Evolutionary conservation across 1,140 invertebrate species (phyloP), one percentile per base, ranked within the genome.

Genomic region (Pseudomyrmex concolor): DNA sequence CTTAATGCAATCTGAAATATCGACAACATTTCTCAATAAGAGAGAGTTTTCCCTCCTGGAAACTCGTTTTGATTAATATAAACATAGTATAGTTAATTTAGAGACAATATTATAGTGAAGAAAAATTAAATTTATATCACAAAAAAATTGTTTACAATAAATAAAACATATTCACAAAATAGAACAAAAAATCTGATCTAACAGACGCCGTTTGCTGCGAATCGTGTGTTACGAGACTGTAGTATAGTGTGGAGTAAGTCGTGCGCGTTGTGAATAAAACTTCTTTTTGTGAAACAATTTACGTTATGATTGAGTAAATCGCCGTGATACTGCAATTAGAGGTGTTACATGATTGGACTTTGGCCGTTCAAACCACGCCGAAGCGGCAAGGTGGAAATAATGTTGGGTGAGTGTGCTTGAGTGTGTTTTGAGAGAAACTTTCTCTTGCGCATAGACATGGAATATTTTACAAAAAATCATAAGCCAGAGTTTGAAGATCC

Each of bases 351-450:
- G 95, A 94, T 95, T 89, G 94, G 95, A 72, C 92, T 95, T 88
- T 93, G 95, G 90, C 93, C 95, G 68, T 94, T 95, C 86, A 95
- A 95, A 82, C 93, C 94, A 60, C 89, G 95, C 71, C 91, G 95
- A 84, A 94, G 92, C 89, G 94, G 94, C 84, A 94, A 94, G 89
- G 94, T 94, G 87, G 95, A 95, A 90, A 93, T 95, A 82, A 91
- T 95, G 87, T 90, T 95, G 63, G 95, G 95, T 95, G 92, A 92
- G 94, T 94, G 94, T 94, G 83, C 10, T 15, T 7, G 34, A 34
- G 13, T 17, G 55, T 59, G 34, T 63, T 59, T 80, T 12, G 45
- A 48, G 12, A 48, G 34, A 4, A 48, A 19, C 22, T 78, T 45
- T 51, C 50, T 34, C 5, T 34, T 25, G 25, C 34, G 0, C 34